These are phyloP conservation scores for Anoplius nigerrimus DNA, from an alignment of 2,888 invertebrate species.

Conservation along the genomic window DNA sequence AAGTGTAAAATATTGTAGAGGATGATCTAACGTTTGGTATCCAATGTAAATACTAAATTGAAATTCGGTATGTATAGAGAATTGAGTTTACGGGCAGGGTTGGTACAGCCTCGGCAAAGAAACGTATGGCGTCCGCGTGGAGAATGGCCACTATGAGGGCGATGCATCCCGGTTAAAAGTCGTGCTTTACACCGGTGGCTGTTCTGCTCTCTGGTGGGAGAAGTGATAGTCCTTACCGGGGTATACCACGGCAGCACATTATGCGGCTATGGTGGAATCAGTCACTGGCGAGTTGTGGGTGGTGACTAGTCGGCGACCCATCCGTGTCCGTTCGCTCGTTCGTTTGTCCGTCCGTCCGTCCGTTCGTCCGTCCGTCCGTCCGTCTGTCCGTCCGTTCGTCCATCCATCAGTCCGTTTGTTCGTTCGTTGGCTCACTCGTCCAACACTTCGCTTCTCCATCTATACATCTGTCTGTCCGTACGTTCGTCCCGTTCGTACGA, in stretches of 20 bases:
- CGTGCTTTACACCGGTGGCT: constrained; percentile 64
- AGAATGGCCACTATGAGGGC: constrained; percentile 7
- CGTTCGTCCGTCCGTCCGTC: constrained; percentile 44
- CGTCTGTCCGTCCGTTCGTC: constrained; percentile 39
- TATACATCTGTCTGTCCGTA: background rate
- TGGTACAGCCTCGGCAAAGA: no score
- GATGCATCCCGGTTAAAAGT: constrained; percentile 61
- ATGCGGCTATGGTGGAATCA: constrained; percentile 72
- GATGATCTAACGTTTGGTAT: no score
- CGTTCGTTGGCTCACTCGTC: constrained; percentile 1
- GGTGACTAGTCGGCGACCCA: constrained; percentile 68
- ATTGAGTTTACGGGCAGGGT: no score
- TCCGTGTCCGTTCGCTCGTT: constrained; percentile 37
- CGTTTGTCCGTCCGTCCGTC: constrained; percentile 18
- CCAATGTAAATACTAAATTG: no score
- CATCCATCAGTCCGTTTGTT: constrained; percentile 30
- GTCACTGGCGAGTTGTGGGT: constrained; percentile 74
- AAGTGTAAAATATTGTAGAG: no score
- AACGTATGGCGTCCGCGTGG: no score
- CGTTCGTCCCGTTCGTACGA: background rate
- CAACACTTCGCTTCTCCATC: no score
- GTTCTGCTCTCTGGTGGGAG: constrained; percentile 70
- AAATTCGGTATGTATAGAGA: no score
- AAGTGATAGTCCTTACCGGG: constrained; percentile 72
- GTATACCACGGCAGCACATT: constrained; percentile 68